Conservation (phyloP, 2,113 vertebrate genomes). For the Pangasianodon gigas region DNA sequence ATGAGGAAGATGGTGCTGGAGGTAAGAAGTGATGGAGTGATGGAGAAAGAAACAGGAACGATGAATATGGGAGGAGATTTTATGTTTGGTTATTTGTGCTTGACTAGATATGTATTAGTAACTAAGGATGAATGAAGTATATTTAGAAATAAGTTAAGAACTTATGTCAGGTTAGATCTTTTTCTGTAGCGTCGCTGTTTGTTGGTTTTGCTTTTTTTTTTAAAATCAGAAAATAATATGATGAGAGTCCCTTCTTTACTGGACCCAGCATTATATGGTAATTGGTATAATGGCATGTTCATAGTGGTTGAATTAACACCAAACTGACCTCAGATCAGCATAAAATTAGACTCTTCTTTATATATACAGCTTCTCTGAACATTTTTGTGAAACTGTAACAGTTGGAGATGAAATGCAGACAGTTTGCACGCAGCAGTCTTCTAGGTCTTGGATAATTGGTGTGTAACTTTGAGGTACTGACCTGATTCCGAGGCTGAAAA, state of each 20-base stretch:
- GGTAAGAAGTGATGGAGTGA: slow-evolving; percentile 74
- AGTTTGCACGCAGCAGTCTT: not conserved
- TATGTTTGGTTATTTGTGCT: not conserved
- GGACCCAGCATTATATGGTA: not conserved
- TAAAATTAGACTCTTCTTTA: not conserved
- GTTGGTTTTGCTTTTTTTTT: not conserved
- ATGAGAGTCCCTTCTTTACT: not conserved
- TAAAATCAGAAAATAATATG: not conserved
- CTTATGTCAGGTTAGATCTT: not conserved
- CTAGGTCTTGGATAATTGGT: slow-evolving; percentile 32
- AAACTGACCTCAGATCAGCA: not conserved
- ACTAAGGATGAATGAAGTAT: not conserved
- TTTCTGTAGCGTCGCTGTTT: not conserved
- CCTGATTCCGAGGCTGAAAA: slow-evolving; percentile 38
- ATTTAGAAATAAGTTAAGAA: not conserved
- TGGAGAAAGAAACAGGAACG: not conserved
- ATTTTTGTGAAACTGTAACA: not conserved
- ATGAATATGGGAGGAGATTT: not conserved
- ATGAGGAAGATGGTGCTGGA: slow-evolving; percentile 93
- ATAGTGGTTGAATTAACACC: not conserved
- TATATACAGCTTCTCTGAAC: not conserved
- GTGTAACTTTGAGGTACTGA: slow-evolving; percentile 40
- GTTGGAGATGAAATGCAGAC: not conserved
- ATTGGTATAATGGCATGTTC: not conserved
- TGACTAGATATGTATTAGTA: not conserved